A percentile compares a stretch with the other conserved stretches of the same genome.
phyloP scores from a whole-genome alignment of 2,888 invertebrate species.

The Antitype chi region DNA sequence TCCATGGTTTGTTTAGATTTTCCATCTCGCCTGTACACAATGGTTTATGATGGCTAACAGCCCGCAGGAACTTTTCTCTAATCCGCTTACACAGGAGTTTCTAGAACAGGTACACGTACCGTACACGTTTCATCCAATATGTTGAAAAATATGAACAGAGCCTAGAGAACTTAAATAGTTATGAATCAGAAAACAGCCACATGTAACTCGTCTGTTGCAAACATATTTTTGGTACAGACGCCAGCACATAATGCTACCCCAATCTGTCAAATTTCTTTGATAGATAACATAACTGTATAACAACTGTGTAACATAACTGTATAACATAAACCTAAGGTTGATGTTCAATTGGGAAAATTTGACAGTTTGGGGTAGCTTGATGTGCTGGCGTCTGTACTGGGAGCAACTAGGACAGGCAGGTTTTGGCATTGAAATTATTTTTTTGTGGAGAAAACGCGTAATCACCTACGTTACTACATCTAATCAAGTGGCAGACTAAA shows the following conservation, averaged over 20 bases:
- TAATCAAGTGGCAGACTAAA: background rate
- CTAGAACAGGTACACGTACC: background rate
- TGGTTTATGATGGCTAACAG: background rate
- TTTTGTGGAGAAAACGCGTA: background rate
- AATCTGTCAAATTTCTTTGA: too few relatives aligned
- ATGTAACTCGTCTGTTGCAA: background rate
- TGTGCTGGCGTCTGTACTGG: background rate
- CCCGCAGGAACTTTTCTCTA: background rate
- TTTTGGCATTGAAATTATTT: background rate
- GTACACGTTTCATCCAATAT: too few relatives aligned
- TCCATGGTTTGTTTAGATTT: background rate
- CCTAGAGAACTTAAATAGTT: slow-evolving; percentile 30
- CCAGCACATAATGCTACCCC: too few relatives aligned
- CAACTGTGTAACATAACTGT: too few relatives aligned
- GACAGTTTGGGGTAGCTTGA: too few relatives aligned
- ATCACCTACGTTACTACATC: too few relatives aligned
- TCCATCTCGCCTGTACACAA: too few relatives aligned
- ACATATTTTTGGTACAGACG: background rate
- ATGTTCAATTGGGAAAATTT: too few relatives aligned
- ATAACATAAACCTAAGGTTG: too few relatives aligned
- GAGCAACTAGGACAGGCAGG: too few relatives aligned
- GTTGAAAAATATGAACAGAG: background rate
- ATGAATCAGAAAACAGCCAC: slow-evolving; percentile 22
- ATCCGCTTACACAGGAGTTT: background rate
- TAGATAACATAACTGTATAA: too few relatives aligned